These are phyloP conservation scores for Microcebus tavaratra DNA, from an alignment of 2,113 vertebrate genomes.

Conservation along the genomic window DNA sequence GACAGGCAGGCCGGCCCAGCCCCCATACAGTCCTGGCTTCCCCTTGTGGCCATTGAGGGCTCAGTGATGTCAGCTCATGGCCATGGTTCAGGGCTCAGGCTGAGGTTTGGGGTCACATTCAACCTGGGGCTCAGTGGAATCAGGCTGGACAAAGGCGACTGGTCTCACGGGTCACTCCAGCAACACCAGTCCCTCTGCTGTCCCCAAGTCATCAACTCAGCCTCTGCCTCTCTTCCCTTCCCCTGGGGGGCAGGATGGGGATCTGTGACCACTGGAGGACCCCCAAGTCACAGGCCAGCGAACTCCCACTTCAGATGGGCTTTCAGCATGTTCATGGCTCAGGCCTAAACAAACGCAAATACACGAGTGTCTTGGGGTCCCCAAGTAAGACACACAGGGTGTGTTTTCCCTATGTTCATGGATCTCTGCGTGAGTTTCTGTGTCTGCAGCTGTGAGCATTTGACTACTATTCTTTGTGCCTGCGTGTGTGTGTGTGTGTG, in stretches of 20 bases:
- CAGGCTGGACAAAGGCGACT: neutral
- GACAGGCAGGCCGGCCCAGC: neutral
- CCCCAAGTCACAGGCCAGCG: neutral
- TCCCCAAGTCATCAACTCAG: neutral
- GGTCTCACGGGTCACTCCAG: neutral
- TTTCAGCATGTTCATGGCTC: neutral
- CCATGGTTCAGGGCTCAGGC: neutral
- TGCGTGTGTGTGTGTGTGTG: rapidly evolving
- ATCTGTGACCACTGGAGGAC: neutral
- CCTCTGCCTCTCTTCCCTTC: neutral
- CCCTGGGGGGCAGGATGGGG: neutral
- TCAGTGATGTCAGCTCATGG: neutral
- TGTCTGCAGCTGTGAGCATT: neutral
- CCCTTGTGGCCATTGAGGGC: neutral
- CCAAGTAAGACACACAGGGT: neutral
- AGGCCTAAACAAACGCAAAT: neutral
- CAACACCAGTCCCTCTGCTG: neutral
- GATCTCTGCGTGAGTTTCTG: neutral
- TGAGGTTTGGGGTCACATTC: neutral
- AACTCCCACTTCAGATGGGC: neutral
- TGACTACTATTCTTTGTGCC: rapidly evolving
- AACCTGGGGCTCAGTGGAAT: neutral
- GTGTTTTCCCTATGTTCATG: too few species aligned
- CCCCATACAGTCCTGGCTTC: neutral
- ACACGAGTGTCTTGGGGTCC: neutral